phyloP scores from a whole-genome alignment of 2,888 invertebrate genomes.

The Orthonychiurus folsomi region DNA sequence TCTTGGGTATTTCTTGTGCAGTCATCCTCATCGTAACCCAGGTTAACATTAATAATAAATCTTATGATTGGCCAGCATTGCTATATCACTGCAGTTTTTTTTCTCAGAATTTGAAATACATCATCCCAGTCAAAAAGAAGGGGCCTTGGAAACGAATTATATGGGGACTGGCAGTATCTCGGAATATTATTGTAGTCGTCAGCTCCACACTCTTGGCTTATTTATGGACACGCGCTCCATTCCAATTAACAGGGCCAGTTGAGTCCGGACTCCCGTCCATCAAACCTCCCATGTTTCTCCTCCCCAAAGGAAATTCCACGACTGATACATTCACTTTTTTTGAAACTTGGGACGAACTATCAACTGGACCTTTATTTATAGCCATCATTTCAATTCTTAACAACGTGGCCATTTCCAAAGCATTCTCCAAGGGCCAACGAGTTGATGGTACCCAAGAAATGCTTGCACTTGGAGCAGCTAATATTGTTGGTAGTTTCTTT shows the following conservation, averaged over 20 bases:
- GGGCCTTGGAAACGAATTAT: no score
- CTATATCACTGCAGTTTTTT: no score
- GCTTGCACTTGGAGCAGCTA: slow-evolving; percentile 72
- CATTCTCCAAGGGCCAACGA: slow-evolving; percentile 65
- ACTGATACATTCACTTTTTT: slow-evolving; percentile 48
- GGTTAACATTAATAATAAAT: slow-evolving; percentile 3
- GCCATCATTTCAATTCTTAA: slow-evolving; percentile 85
- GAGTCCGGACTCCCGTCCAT: slow-evolving; percentile 60
- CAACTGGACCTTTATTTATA: slow-evolving; percentile 73
- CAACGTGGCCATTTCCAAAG: slow-evolving; percentile 90
- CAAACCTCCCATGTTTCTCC: slow-evolving; percentile 63
- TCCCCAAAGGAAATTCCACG: slow-evolving; percentile 47
- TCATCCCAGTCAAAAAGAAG: no score
- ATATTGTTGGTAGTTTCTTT: slow-evolving; percentile 71
- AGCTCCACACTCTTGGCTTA: slow-evolving; percentile 56
- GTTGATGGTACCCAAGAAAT: slow-evolving; percentile 88
- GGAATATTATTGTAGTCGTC: slow-evolving; percentile 69
- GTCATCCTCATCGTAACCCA: slow-evolving; percentile 54
- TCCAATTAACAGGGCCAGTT: slow-evolving; percentile 54
- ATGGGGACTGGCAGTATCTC: slow-evolving; percentile 67
- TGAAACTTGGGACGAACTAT: slow-evolving; percentile 47
- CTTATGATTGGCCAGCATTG: neutral
- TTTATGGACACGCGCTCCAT: slow-evolving; percentile 55
- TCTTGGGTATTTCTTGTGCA: slow-evolving; percentile 55
- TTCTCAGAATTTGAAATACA: no score